phyloP scores from a whole-genome alignment of 1,140 invertebrate genomes.

The Varroa destructor region DNA sequence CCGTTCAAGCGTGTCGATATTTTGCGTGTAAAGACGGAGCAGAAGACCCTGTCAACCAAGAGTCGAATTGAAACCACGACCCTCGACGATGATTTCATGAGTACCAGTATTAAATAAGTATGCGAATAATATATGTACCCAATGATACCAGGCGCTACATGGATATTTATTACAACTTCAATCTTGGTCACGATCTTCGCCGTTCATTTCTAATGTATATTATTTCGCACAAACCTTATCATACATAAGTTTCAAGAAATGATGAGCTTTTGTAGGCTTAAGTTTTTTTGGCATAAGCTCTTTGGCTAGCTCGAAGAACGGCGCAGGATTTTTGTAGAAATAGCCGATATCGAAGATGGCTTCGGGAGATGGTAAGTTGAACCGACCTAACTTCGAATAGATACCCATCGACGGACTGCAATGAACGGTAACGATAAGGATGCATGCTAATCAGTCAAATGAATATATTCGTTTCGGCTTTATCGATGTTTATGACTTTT shows the following conservation, averaged over 20 bases:
- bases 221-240: constrained; percentile 50
- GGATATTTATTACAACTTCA: too few relatives aligned
- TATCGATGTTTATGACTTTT: too few relatives aligned
- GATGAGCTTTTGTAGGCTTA: constrained; percentile 61
- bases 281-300: constrained; percentile 68
- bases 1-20: constrained; percentile 83
- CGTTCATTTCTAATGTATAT: neutral
- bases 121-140: constrained; percentile 45
- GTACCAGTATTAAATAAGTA: constrained; percentile 41
- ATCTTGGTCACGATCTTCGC: too few relatives aligned
- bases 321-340: constrained; percentile 63
- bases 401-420: constrained; percentile 65
- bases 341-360: constrained; percentile 75
- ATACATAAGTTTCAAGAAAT: constrained; percentile 61
- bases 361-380: constrained; percentile 79
- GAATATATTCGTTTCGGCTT: too few relatives aligned
- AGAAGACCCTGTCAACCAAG: neutral
- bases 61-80: neutral
- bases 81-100: neutral
- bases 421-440: neutral
- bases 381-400: constrained; percentile 81
- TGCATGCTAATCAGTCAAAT: too few relatives aligned
- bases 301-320: constrained; percentile 72
- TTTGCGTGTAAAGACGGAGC: constrained; percentile 46
- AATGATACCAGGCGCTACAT: too few relatives aligned